phyloP scores from a whole-genome alignment of 2,113 vertebrate genomes.

The Benitochromis conjunctus region DNA sequence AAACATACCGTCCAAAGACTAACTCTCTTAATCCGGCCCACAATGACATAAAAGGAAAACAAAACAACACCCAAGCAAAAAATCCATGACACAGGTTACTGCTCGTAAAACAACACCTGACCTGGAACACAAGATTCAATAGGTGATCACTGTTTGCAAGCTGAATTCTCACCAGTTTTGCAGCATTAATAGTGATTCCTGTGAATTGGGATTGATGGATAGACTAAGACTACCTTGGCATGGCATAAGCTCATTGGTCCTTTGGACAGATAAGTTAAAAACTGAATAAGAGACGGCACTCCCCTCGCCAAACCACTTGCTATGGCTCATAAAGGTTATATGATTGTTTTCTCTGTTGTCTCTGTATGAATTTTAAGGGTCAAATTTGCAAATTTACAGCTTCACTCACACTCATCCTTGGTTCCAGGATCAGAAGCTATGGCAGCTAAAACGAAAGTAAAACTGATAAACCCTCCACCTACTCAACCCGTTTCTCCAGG shows the following conservation, averaged over 20 bases:
- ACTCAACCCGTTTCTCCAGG: background rate
- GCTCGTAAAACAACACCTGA: fast-evolving
- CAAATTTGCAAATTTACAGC: background rate
- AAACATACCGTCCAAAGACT: background rate
- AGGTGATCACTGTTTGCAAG: background rate
- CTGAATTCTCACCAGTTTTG: background rate
- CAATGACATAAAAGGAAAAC: background rate
- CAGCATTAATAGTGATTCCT: background rate
- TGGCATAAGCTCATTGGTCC: background rate
- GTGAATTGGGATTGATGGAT: background rate
- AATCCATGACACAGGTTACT: no score
- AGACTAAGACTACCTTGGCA: background rate
- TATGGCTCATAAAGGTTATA: no score
- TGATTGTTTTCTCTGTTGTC: no score
- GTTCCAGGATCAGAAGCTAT: background rate
- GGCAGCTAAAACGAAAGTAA: background rate
- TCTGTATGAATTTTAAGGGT: no score
- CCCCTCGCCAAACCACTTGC: no score
- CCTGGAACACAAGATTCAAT: background rate
- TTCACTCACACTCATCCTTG: background rate
- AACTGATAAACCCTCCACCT: background rate
- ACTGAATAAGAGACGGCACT: background rate
- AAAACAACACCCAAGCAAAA: background rate
- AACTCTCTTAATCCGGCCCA: background rate
- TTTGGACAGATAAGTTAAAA: background rate